These are phyloP conservation scores for Ianthella basta DNA, from an alignment of 37 sponge, comb jelly and placozoan species.

Conservation along the genomic window DNA sequence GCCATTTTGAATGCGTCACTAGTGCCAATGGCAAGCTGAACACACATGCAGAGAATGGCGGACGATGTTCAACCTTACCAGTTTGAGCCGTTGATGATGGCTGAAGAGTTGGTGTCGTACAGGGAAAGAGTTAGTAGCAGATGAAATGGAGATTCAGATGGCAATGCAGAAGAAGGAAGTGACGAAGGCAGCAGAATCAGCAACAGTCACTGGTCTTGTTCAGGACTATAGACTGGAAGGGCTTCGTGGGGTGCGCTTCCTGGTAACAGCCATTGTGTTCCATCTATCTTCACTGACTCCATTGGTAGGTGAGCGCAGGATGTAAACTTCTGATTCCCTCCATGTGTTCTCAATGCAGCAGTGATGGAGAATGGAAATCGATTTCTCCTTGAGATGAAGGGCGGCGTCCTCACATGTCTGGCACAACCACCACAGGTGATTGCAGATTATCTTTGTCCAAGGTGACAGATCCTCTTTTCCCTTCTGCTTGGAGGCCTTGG, in stretches of 20 bases:
- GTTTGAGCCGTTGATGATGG: neutral
- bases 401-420: conserved; percentile 16
- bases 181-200: neutral
- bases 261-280: too few species aligned
- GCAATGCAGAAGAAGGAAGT: neutral
- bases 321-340: too few species aligned
- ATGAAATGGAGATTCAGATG: neutral
- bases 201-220: neutral
- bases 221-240: too few species aligned
- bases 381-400: too few species aligned
- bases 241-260: too few species aligned
- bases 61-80: neutral
- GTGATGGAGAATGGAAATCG: too few species aligned
- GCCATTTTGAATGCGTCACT: too few species aligned
- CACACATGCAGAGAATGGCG: neutral
- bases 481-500: conserved; percentile 19
- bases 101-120: neutral
- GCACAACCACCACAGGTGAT: conserved; percentile 44
- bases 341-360: too few species aligned
- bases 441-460: conserved; percentile 17
- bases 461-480: neutral
- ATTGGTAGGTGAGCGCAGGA: too few species aligned
- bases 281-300: too few species aligned
- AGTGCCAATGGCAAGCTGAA: too few species aligned
- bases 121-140: neutral